Base-by-base conservation (phyloP, 2,113 vertebrate species). In the Trichomycterus rosablanca region DNA sequence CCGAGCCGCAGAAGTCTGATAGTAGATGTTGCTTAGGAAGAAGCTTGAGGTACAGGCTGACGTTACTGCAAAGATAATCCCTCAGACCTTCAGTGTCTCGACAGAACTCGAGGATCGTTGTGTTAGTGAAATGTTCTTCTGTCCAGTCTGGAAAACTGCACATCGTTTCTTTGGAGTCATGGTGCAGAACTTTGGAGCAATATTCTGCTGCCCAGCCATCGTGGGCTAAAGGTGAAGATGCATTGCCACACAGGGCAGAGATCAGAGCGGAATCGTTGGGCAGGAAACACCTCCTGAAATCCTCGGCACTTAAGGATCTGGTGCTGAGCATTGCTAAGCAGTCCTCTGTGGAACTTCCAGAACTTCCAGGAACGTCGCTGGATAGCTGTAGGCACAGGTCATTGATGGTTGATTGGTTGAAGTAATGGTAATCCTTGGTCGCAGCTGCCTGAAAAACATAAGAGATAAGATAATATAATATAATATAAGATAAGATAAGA, bases 231-330 rank as follows among this genome's bases (percentile, higher is more conserved):
- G 79, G 74, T 1, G 55, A 53, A n/a, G 80, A 78, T 0, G 63
- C 58, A 9, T 85, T 81, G 22, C 82, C 62, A 8, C 89, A 93
- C 24, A 93, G 37, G 43, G 75, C 67, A 7, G 81, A 68, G 1
- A 85, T 72, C 65, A 89, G 81, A 16, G 81, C 71, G 1, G 87
- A 83, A 67, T 67, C 78, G 43, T 92, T 93, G 20, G 90, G 89
- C 46, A 91, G 76, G 64, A 93, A 90, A 71, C 92, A 93, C 35
- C 79, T 79, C 74, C 89, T 86, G 73, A 92, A 90, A 6, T 78
- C 77, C 15, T 85, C 75, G 24, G 88, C 86, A 46, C 75, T 89
- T 34, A 92, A 72, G 3, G 83, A 80, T 22, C 79, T 70, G 58
- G 78, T 76, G 16, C 74, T 83, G 20, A 89, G 74, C 42, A 78